phyloP scores from a whole-genome alignment of 2,888 invertebrate genomes.

The Ypsolopha scabrella region DNA sequence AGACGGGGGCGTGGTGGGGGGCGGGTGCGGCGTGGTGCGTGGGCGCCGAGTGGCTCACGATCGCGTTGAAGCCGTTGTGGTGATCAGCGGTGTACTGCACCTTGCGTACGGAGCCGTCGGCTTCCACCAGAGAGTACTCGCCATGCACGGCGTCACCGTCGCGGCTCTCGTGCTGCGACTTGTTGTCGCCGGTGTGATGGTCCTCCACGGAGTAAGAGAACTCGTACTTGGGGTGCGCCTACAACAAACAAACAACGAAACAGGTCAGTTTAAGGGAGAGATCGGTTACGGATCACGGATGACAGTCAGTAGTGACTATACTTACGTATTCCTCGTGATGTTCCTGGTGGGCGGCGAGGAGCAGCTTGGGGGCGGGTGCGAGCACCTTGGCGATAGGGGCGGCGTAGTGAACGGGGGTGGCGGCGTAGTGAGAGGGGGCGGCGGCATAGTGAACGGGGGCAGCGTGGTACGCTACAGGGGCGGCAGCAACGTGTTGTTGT shows the following conservation, averaged over 20 bases:
- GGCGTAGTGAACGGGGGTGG: slow-evolving; percentile 13
- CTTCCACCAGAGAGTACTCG: slow-evolving; percentile 64
- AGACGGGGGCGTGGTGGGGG: slow-evolving; percentile 20
- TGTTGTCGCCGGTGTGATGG: slow-evolving; percentile 47
- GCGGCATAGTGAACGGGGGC: slow-evolving; percentile 15
- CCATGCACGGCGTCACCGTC: slow-evolving; percentile 22
- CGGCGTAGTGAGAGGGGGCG: slow-evolving; percentile 13
- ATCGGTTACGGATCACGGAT: too few relatives aligned
- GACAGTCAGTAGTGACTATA: background rate
- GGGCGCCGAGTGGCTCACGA: slow-evolving; percentile 45
- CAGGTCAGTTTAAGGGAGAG: background rate
- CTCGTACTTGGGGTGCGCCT: slow-evolving; percentile 60
- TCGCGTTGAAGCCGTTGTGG: slow-evolving; percentile 52
- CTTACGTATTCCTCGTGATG: slow-evolving; percentile 13
- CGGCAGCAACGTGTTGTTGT: too few relatives aligned
- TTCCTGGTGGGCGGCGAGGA: slow-evolving; percentile 6
- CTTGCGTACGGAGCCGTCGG: slow-evolving; percentile 64
- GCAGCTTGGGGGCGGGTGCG: too few relatives aligned
- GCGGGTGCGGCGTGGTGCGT: slow-evolving; percentile 20
- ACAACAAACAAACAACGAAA: slow-evolving; percentile 5
- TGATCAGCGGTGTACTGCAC: slow-evolving; percentile 68
- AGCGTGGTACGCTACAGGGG: background rate
- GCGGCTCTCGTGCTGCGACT: slow-evolving; percentile 9
- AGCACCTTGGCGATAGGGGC: slow-evolving; percentile 21
- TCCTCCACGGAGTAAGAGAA: slow-evolving; percentile 69